Base-by-base conservation (phyloP, 2,797 vertebrate species). In the Lutjanus campechanus region DNA sequence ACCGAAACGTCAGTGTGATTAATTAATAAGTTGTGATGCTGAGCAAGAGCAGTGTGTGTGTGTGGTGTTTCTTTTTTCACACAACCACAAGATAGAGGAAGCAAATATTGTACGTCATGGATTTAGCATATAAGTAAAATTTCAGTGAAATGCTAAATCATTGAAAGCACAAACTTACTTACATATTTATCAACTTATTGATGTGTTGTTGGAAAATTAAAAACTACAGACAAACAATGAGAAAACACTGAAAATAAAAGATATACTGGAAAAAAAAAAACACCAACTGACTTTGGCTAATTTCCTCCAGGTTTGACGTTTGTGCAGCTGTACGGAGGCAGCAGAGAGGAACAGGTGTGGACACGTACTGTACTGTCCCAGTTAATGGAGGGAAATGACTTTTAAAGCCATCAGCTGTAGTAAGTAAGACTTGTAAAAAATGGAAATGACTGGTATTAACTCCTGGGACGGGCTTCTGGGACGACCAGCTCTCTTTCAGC, bases 241-340 rank as follows among this genome's bases (percentile, higher is more conserved):
- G 5, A 0, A 53, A 55, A 51, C 50, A 53, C 6, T 67, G 4
- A 15, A 54, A 41, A 41, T 1, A 41, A 41, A 41, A 41, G 40
- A 9, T 41, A 9, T 41, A 41, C 43, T 44, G 8, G n/a, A n/a
- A 9, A 0, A 44, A 13, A 8, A 43, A 55, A 25, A 40, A 19
- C 49, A n/a, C 4, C 22, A 41, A 1, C 19, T 73, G 62, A 77
- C 22, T 47, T 73, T 44, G 74, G 40, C 41, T 64, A 0, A 53
- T 69, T 36, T 22, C 69, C 72, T 76, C 7, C 77, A 92, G 93
- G 85, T 88, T 50, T 93, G 89, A 93, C 22, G 55, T 46, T 11
- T 69, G 54, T 47, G 69, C 58, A 46, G n/a, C 9, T 12, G 16
- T 22, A 16, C 49, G 64, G 63, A 77, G 19, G 16, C 50, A 68